Conservation (phyloP, 2,888 invertebrate species). For the Aphelenchoides bicaudatus region DNA sequence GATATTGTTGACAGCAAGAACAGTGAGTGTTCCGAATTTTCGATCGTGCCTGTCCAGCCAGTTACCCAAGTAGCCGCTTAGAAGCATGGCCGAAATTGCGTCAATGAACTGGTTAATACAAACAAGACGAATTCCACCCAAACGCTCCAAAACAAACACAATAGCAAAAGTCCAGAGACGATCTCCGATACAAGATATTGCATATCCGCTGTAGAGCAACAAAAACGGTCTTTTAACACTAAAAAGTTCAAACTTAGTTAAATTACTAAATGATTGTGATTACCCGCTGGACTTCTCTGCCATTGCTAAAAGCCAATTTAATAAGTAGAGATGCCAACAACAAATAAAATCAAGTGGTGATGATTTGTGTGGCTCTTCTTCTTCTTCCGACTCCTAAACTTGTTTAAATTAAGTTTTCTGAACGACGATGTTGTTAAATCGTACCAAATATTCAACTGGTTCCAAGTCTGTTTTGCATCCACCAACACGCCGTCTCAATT, state of each 20-base stretch:
- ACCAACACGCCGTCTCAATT: neutral
- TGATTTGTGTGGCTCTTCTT: neutral
- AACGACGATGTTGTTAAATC: too few species aligned
- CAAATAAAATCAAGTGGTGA: neutral
- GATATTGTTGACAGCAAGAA: constrained; percentile 43
- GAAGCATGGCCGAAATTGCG: constrained; percentile 31
- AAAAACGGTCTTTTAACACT: constrained; percentile 24
- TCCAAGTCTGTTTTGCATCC: neutral
- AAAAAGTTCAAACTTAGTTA: too few species aligned
- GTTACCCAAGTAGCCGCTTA: constrained; percentile 33
- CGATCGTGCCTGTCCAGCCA: constrained; percentile 35
- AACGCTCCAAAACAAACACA: constrained; percentile 32
- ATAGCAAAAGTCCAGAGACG: constrained; percentile 39
- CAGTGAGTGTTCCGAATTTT: constrained; percentile 30
- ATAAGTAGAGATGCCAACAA: neutral
- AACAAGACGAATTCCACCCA: constrained; percentile 34
- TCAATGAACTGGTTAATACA: constrained; percentile 35
- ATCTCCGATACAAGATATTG: constrained; percentile 34
- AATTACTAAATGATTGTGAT: constrained; percentile 7
- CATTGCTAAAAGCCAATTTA: neutral
- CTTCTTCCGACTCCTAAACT: neutral
- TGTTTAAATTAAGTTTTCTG: too few species aligned
- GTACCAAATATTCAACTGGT: constrained; percentile 11
- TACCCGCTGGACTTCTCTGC: constrained; percentile 15
- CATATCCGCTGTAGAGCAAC: constrained; percentile 29